These are phyloP conservation scores for Drosophila persimilis DNA, from an alignment of 1,140 invertebrate genomes.

Conservation along the genomic window DNA sequence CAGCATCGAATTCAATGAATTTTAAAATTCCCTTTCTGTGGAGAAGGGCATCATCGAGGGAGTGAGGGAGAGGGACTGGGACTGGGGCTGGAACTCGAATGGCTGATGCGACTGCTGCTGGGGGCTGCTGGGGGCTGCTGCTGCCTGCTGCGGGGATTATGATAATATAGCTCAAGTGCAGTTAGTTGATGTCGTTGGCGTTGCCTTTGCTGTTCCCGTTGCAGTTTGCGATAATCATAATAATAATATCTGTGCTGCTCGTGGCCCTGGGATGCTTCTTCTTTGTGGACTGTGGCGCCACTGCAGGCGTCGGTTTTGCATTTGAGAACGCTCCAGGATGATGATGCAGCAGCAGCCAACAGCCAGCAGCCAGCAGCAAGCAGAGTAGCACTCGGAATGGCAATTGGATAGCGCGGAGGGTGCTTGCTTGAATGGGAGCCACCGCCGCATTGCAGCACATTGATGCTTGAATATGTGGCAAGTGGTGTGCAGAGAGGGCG, in stretches of 20 bases:
- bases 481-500: slow-evolving; percentile 8
- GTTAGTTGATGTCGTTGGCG: slow-evolving; percentile 64
- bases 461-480: slow-evolving; percentile 47
- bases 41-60: background rate
- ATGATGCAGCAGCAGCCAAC: slow-evolving; percentile 33
- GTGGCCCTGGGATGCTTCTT: background rate
- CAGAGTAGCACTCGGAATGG: slow-evolving; percentile 33
- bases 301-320: slow-evolving; percentile 27
- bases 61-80: background rate
- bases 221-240: slow-evolving; percentile 69
- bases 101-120: slow-evolving; percentile 13
- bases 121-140: slow-evolving; percentile 9
- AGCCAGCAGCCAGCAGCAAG: slow-evolving; percentile 7
- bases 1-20: slow-evolving; percentile 70
- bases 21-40: slow-evolving; percentile 57
- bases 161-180: slow-evolving; percentile 76
- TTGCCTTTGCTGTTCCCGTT: slow-evolving; percentile 43
- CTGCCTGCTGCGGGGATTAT: slow-evolving; percentile 60
- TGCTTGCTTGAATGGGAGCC: slow-evolving; percentile 24
- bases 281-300: slow-evolving; percentile 2
- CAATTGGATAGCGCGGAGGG: slow-evolving; percentile 40
- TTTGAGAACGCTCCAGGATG: slow-evolving; percentile 38
- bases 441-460: slow-evolving; percentile 48
- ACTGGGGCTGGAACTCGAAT: slow-evolving; percentile 1
- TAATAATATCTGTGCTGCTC: slow-evolving; percentile 52